These are phyloP conservation scores for Rousettus madagascariensis DNA, from an alignment of 2,797 vertebrate species.

Conservation along the genomic window DNA sequence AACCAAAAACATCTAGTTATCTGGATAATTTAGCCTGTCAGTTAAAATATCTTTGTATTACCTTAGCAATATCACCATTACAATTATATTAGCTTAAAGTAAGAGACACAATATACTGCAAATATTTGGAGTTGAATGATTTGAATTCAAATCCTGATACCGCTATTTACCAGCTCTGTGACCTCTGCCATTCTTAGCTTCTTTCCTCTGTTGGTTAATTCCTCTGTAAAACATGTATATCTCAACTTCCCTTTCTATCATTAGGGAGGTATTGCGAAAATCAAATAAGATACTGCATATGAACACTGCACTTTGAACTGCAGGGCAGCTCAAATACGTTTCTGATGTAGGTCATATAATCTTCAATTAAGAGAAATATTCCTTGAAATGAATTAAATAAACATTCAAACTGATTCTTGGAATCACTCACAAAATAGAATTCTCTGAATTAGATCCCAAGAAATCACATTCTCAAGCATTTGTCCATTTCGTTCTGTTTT, in stretches of 20 bases:
- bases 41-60: slow-evolving; percentile 10
- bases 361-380: slow-evolving; percentile 23
- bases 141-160: background rate
- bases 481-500: slow-evolving; percentile 9
- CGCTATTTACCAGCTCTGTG: background rate
- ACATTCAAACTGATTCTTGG: slow-evolving; percentile 22
- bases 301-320: background rate
- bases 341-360: background rate
- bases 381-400: slow-evolving; percentile 45
- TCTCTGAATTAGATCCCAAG: slow-evolving; percentile 37
- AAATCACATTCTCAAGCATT: slow-evolving; percentile 17
- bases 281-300: background rate
- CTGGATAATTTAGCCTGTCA: slow-evolving; percentile 25
- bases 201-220: background rate
- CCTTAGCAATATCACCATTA: background rate
- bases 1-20: slow-evolving; percentile 23
- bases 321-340: background rate
- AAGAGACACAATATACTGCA: background rate
- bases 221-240: background rate
- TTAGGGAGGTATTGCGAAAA: background rate
- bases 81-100: background rate
- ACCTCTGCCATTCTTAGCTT: background rate
- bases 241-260: background rate
- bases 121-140: background rate
- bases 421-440: slow-evolving; percentile 20